These are phyloP conservation scores for Rhamnusium bicolor DNA, from an alignment of 2,888 invertebrate genomes.

Conservation along the genomic window DNA sequence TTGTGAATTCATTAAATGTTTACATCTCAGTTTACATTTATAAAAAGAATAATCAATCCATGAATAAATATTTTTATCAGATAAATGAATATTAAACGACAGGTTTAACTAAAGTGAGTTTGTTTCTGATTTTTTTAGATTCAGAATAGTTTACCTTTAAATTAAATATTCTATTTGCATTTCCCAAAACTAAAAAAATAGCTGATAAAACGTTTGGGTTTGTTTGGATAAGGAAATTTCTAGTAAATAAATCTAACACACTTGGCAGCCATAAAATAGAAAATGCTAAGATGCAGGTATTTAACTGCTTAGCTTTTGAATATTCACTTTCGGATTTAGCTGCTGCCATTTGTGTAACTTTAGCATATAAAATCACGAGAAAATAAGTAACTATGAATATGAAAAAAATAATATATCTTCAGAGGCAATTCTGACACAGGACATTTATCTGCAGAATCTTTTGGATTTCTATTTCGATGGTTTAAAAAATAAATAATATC, in stretches of 20 bases:
- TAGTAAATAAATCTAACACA: slow-evolving; percentile 61
- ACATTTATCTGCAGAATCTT: slow-evolving; percentile 42
- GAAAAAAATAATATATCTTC: slow-evolving; percentile 62
- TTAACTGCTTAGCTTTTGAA: slow-evolving; percentile 50
- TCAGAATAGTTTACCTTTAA: slow-evolving; percentile 52
- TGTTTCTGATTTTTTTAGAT: slow-evolving; percentile 52
- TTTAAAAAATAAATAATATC: slow-evolving; percentile 54
- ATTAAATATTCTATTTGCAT: slow-evolving; percentile 56
- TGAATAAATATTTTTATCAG: not conserved
- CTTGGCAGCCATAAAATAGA: slow-evolving; percentile 65
- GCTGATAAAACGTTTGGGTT: slow-evolving; percentile 58
- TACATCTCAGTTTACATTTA: no score
- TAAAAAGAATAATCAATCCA: not conserved
- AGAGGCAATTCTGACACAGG: slow-evolving; percentile 45
- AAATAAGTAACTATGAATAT: slow-evolving; percentile 61
- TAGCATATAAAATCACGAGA: slow-evolving; percentile 60
- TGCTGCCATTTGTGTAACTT: slow-evolving; percentile 54
- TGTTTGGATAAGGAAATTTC: slow-evolving; percentile 60
- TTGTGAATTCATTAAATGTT: not conserved
- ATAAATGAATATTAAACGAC: slow-evolving; percentile 28
- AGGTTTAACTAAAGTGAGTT: slow-evolving; percentile 55
- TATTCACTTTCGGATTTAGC: slow-evolving; percentile 46
- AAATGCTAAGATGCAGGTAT: slow-evolving; percentile 56
- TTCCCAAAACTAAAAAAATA: slow-evolving; percentile 60
- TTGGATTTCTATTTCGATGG: slow-evolving; percentile 40